These are phyloP conservation scores for Tromatobia lineatoria DNA, from an alignment of 2,888 invertebrate species.

Conservation along the genomic window DNA sequence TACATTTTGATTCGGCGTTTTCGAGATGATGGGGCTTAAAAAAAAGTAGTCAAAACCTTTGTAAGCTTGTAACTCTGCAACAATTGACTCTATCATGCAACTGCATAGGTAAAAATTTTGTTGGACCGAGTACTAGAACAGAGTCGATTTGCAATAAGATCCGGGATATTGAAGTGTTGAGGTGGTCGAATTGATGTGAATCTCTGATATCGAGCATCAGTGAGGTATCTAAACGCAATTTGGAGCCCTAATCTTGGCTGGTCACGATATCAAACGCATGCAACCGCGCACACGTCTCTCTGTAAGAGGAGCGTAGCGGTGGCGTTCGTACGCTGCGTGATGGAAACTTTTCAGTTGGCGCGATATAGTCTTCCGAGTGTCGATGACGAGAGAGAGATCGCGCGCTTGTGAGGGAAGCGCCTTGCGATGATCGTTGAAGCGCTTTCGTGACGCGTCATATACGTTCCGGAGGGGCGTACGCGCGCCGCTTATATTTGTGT, in stretches of 20 bases:
- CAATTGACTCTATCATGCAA: too few species aligned
- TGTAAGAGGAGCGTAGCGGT: slow-evolving; percentile 49
- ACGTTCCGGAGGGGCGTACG: slow-evolving; percentile 41
- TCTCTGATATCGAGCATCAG: background rate
- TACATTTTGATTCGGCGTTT: too few species aligned
- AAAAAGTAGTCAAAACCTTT: too few species aligned
- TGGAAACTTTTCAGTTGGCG: slow-evolving; percentile 76
- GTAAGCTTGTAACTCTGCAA: too few species aligned
- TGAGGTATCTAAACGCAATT: slow-evolving; percentile 18
- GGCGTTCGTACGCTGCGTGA: slow-evolving; percentile 73
- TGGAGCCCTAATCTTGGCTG: background rate
- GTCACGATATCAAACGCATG: slow-evolving; percentile 24
- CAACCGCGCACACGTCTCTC: slow-evolving; percentile 2
- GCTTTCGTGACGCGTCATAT: slow-evolving; percentile 42
- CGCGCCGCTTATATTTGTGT: slow-evolving; percentile 40
- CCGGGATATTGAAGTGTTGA: too few species aligned
- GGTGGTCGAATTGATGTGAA: too few species aligned
- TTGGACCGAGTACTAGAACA: too few species aligned
- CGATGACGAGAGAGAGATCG: slow-evolving; percentile 57
- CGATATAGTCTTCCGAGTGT: slow-evolving; percentile 67
- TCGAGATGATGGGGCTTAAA: too few species aligned
- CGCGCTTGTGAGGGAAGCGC: slow-evolving; percentile 24
- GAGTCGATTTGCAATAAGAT: too few species aligned
- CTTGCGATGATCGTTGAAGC: slow-evolving; percentile 30
- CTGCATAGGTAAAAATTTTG: too few species aligned